Evolutionary conservation across 2,113 vertebrate genomes (phyloP), one percentile per base, ranked within the genome.

Genomic region (Neomonachus schauinslandi): DNA sequence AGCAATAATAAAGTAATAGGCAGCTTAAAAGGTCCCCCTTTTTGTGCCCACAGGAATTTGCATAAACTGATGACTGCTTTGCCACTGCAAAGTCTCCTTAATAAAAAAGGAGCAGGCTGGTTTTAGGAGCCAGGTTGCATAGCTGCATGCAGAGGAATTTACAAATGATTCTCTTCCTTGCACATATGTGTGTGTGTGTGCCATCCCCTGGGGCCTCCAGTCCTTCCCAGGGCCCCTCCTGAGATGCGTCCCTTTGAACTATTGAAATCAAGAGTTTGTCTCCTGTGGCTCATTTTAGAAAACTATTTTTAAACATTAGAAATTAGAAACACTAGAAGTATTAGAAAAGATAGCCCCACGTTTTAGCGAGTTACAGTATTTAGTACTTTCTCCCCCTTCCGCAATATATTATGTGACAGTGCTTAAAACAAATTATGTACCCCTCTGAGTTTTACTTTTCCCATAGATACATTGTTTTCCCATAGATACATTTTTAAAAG

Each of bases 1-100:
- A 97, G 89, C 95, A 96, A 77, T 95, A 90, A 98, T 97, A 97
- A 96, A 98, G 61, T 87, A 96, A 98, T 89, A 98, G 67, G 88
- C 87, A 96, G 97, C 95, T 97, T 97, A 91, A 95, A 92, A 97
- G 95, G 72, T 13, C 97, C 49, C 71, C 15, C 69, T 94, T 94
- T 95, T 76, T 1, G 1, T 61, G 83, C 39, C 59, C 83, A 86
- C 57, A 85, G 97, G 94, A 97, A 98, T 97, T 94, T 98, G 87
- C 85, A 93, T 95, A 98, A 97, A 81, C 94, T 96, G 97, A 97
- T 92, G 80, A 53, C 90, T 53, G 71, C 31, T 61, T 67, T 96
- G 94, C 74, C 7, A n/a, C 39, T 53, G 80, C 55, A 92, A 92
- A 13, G 89, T 80, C 89, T 97, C 87, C 69, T 93, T 97, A 94